Conservation (phyloP, 1,140 invertebrate species). For the Scylla paramamosain region DNA sequence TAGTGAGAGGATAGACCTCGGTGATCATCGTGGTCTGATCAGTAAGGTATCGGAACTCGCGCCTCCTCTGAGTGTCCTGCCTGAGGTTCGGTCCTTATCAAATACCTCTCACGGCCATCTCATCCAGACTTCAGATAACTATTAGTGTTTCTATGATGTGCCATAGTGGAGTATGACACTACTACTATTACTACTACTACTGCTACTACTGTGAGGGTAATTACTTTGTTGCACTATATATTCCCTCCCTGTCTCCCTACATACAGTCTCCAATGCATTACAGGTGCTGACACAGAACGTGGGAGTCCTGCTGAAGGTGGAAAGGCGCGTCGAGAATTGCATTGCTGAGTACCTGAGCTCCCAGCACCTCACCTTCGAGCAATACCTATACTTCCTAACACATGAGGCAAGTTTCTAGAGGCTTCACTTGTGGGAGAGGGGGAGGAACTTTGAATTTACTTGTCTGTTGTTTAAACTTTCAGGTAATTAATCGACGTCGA, state of each 20-base stretch:
- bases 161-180: neutral
- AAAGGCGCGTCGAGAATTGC: constrained; percentile 74
- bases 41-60: neutral
- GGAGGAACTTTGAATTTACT: neutral
- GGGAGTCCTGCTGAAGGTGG: constrained; percentile 69
- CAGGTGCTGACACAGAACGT: constrained; percentile 77
- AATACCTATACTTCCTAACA: constrained; percentile 75
- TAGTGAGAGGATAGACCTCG: neutral
- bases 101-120: neutral
- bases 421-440: neutral
- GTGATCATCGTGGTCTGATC: neutral
- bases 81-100: neutral
- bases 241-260: neutral
- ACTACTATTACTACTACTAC: neutral
- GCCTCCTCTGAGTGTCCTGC: neutral
- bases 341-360: constrained; percentile 75
- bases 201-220: neutral
- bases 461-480: neutral
- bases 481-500: neutral
- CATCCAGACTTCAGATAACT: neutral
- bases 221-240: neutral
- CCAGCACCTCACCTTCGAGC: constrained; percentile 74
- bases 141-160: neutral
- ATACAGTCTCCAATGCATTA: neutral
- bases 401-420: constrained; percentile 67